These are phyloP conservation scores for Pagetopsis macropterus DNA, from an alignment of 2,797 vertebrate genomes.

Conservation along the genomic window DNA sequence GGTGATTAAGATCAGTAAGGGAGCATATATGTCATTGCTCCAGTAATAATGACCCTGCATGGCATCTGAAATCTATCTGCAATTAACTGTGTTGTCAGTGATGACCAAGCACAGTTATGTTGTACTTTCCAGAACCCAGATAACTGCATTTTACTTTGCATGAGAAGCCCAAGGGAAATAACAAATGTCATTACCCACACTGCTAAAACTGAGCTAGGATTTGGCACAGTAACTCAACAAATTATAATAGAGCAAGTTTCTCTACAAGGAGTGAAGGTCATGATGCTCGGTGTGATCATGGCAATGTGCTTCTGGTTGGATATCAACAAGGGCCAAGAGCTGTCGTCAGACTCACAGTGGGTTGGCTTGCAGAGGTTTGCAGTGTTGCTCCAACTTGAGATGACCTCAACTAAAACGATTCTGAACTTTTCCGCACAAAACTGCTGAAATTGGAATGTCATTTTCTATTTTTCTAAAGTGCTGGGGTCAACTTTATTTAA, in stretches of 20 bases:
- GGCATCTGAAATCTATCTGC: not conserved
- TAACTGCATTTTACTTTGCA: slow-evolving; percentile 11
- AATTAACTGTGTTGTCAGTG: not conserved
- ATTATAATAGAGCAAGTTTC: not conserved
- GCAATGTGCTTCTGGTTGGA: not conserved
- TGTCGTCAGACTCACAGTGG: slow-evolving; percentile 8
- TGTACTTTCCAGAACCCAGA: not conserved
- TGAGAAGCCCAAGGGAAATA: not conserved
- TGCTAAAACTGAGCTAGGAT: slow-evolving; percentile 3
- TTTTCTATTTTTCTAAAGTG: not conserved
- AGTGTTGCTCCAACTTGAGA: slow-evolving; percentile 8
- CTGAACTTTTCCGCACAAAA: not conserved
- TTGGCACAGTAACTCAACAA: slow-evolving; percentile 18
- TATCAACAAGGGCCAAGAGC: not conserved
- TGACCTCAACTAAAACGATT: slow-evolving; percentile 3
- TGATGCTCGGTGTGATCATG: not conserved
- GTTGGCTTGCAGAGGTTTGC: slow-evolving; percentile 10
- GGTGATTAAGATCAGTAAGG: not conserved
- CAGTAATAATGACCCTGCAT: not conserved
- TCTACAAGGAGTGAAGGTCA: not conserved
- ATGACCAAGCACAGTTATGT: too few relatives aligned
- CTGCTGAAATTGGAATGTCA: slow-evolving; percentile 5
- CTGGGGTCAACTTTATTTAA: not conserved
- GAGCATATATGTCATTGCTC: not conserved
- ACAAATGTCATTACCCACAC: slow-evolving; percentile 8